Conservation (phyloP, 1,140 invertebrate genomes). For the Teleopsis dalmanni region DNA sequence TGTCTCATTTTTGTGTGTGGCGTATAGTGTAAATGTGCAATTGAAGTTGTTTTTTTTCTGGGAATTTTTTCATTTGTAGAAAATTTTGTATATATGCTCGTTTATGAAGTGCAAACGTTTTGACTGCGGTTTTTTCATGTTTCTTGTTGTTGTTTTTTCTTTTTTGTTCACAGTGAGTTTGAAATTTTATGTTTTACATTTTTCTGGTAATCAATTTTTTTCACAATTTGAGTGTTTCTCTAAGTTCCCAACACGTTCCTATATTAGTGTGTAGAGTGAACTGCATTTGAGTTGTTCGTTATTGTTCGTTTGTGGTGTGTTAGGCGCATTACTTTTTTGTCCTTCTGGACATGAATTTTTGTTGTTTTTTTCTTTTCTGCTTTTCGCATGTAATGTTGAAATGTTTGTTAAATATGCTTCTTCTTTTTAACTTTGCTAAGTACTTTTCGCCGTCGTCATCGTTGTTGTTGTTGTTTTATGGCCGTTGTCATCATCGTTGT, state of each 20-base stretch:
- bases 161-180: background rate
- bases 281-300: background rate
- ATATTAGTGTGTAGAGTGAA: background rate
- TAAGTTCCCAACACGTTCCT: constrained; percentile 14
- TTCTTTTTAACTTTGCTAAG: too few relatives aligned
- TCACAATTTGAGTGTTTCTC: constrained; percentile 3
- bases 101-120: constrained; percentile 45
- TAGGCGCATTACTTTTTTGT: too few relatives aligned
- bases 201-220: background rate
- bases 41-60: background rate
- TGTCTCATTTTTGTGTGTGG: background rate
- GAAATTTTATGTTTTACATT: background rate
- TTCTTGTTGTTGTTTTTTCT: constrained; percentile 13
- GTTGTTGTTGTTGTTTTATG: too few relatives aligned
- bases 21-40: background rate
- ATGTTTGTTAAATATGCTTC: too few relatives aligned
- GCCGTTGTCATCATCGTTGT: too few relatives aligned
- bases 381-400: too few relatives aligned
- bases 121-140: constrained; percentile 39
- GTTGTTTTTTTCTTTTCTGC: too few relatives aligned
- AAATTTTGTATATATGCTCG: constrained; percentile 6
- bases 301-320: background rate
- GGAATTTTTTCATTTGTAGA: background rate
- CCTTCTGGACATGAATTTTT: too few relatives aligned
- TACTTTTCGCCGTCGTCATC: too few relatives aligned